Percentiles rank a stretch among this genome's conserved stretches.
phyloP scores from a whole-genome alignment of 2,888 invertebrate genomes.

The Mycogona germanica region DNA sequence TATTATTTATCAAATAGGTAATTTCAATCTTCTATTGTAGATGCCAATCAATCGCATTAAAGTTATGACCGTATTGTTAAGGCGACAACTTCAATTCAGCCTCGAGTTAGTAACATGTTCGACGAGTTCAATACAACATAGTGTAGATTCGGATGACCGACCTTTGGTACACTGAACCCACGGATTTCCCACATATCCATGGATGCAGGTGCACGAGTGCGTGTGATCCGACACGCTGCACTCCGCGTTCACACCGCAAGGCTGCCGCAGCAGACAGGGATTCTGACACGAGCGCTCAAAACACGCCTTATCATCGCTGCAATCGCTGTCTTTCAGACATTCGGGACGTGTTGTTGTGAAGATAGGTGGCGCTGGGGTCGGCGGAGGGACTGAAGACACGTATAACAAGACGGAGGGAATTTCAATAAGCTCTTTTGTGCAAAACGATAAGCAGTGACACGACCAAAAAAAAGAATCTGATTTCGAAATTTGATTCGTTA shows the following conservation, averaged over 20 bases:
- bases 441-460: background rate
- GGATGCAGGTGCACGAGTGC: slow-evolving; percentile 74
- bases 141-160: no score
- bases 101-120: no score
- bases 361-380: slow-evolving; percentile 29
- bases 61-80: no score
- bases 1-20: no score
- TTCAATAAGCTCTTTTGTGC: background rate
- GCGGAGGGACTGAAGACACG: slow-evolving; percentile 5
- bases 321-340: slow-evolving; percentile 64
- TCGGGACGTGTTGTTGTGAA: slow-evolving; percentile 39
- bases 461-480: background rate
- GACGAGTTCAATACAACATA: no score
- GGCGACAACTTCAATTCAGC: no score
- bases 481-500: background rate
- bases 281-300: slow-evolving; percentile 45
- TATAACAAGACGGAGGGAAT: background rate
- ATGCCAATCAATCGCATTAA: no score
- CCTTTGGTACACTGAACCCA: slow-evolving; percentile 15
- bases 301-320: slow-evolving; percentile 61
- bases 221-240: slow-evolving; percentile 60
- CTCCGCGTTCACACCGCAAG: slow-evolving; percentile 71
- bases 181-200: slow-evolving; percentile 75
- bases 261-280: slow-evolving; percentile 31
- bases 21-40: no score